Evolutionary conservation across 1,140 invertebrate species (phyloP).

Genomic region (Saxidomus purpurata): DNA sequence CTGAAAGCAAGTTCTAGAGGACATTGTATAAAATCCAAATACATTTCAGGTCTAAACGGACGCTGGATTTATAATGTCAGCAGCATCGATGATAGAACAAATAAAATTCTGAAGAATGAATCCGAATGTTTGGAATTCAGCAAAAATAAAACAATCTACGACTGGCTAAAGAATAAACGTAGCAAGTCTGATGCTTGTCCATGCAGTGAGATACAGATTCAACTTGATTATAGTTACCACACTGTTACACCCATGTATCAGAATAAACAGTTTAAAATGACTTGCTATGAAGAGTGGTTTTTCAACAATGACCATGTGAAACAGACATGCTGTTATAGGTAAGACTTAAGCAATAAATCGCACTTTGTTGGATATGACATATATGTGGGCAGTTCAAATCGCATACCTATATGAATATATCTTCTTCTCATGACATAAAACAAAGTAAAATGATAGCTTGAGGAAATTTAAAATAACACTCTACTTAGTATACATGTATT

Average conservation of each 20-base stretch:
- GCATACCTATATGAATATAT: too few species aligned
- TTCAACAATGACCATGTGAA: constrained; percentile 22
- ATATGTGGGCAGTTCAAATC: too few species aligned
- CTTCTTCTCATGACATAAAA: too few species aligned
- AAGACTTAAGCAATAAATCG: background rate
- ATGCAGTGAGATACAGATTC: background rate
- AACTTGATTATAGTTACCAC: constrained; percentile 25
- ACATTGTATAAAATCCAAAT: background rate
- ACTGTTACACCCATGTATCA: background rate
- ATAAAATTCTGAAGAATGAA: background rate
- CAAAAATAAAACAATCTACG: background rate
- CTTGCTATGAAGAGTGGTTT: constrained; percentile 46
- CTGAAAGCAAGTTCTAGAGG: background rate
- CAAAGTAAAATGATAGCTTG: too few species aligned
- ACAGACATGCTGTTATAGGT: constrained; percentile 47
- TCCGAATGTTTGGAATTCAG: background rate
- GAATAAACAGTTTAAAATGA: background rate
- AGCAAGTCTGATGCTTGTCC: background rate
- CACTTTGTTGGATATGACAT: too few species aligned
- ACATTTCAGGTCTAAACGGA: constrained; percentile 22
- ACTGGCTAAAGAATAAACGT: background rate
- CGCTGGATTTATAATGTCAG: constrained; percentile 6
- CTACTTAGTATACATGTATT: too few species aligned
- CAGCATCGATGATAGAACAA: background rate
- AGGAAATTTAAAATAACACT: too few species aligned